Percentiles rank a stretch among this genome's conserved stretches.
Conservation (phyloP, 2,113 vertebrate genomes). For the Oplegnathus fasciatus region DNA sequence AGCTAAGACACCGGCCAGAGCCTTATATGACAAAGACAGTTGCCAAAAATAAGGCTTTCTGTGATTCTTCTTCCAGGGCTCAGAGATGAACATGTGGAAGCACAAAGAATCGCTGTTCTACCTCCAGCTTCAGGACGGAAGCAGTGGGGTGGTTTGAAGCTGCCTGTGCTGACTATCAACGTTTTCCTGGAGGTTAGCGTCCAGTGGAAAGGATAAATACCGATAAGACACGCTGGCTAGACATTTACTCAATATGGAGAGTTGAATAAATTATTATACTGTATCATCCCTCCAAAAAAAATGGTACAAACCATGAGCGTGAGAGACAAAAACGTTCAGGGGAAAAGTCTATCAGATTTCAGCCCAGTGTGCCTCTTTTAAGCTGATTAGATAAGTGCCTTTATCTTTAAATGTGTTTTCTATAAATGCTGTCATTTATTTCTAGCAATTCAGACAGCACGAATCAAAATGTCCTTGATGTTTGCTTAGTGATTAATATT, state of each 20-base stretch:
- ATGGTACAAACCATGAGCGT: constrained; percentile 22
- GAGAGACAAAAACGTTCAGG: constrained; percentile 38
- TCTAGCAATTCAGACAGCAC: constrained; percentile 69
- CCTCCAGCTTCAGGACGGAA: constrained; percentile 41
- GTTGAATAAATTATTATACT: constrained; percentile 35
- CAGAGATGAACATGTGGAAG: constrained; percentile 35
- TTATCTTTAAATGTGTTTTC: constrained; percentile 73
- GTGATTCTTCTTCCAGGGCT: constrained; percentile 41
- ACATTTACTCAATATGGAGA: constrained; percentile 55
- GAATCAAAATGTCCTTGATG: constrained; percentile 75
- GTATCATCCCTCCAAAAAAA: neutral
- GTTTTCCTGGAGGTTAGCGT: constrained; percentile 71
- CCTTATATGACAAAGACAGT: constrained; percentile 30
- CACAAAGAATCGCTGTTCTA: constrained; percentile 52
- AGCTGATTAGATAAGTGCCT: constrained; percentile 66
- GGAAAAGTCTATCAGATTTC: constrained; percentile 55
- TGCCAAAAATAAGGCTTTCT: neutral
- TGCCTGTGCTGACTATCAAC: constrained; percentile 47
- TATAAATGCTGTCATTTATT: constrained; percentile 73
- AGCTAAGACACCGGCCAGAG: constrained; percentile 47
- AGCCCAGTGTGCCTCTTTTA: constrained; percentile 44
- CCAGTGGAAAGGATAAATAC: constrained; percentile 52
- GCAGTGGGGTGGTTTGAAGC: constrained; percentile 23
- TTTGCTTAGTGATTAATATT: constrained; percentile 78
- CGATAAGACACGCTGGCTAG: constrained; percentile 54